Evolutionary conservation across 2,888 invertebrate species (phyloP).

Genomic region (Nephrotoma appendiculata): DNA sequence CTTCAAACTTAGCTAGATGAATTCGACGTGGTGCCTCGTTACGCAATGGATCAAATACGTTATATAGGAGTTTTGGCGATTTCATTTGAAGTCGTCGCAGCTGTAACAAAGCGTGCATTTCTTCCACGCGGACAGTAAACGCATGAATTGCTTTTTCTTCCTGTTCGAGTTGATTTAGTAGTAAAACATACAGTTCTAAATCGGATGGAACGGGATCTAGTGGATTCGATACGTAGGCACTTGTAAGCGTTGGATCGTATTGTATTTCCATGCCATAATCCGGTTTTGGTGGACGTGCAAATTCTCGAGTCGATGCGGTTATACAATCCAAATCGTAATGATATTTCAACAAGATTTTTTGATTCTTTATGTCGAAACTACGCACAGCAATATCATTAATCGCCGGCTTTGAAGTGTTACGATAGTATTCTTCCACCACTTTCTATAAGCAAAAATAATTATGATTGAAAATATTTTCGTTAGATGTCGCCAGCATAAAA

Average conservation of each 20-base stretch:
- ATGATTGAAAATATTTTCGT: not conserved
- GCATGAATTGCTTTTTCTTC: conserved; percentile 44
- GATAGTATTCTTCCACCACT: conserved; percentile 46
- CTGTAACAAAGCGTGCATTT: conserved; percentile 34
- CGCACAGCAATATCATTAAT: conserved; percentile 48
- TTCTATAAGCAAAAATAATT: conserved; percentile 25
- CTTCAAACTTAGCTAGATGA: conserved; percentile 31
- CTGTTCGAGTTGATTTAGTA: conserved; percentile 44
- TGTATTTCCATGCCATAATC: conserved; percentile 53
- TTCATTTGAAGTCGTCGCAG: conserved; percentile 33
- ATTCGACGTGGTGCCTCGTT: conserved; percentile 35
- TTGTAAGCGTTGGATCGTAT: conserved; percentile 47
- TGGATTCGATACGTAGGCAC: conserved; percentile 54
- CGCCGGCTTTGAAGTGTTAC: conserved; percentile 40
- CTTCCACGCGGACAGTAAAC: conserved; percentile 32
- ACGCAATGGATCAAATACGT: conserved; percentile 39
- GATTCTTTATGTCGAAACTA: conserved; percentile 44
- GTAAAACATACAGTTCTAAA: conserved; percentile 45
- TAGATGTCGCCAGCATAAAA: not conserved
- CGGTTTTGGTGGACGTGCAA: conserved; percentile 51
- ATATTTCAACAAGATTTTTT: conserved; percentile 31
- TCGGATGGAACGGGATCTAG: conserved; percentile 41
- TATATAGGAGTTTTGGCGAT: conserved; percentile 35
- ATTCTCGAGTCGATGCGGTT: conserved; percentile 39
- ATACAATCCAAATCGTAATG: conserved; percentile 27